A percentile compares a stretch with the other conserved stretches of the same genome.
Conservation (phyloP, 2,888 invertebrate genomes). For the Autographa gamma region DNA sequence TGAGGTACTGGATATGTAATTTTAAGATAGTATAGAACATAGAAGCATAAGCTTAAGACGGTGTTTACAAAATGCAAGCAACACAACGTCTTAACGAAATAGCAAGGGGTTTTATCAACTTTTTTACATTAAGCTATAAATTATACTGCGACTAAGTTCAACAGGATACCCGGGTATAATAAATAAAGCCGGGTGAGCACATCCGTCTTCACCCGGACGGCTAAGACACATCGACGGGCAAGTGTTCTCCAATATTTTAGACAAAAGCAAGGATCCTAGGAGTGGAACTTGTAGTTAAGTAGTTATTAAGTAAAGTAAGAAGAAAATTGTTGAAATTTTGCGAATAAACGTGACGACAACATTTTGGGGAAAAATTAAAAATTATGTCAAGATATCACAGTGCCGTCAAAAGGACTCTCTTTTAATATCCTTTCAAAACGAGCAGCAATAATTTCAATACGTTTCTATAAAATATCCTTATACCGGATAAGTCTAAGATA, state of each 20-base stretch:
- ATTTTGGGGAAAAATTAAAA: too few species aligned
- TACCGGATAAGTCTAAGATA: constrained; percentile 23
- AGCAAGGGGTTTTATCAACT: background rate
- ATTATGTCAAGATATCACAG: too few species aligned
- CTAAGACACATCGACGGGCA: constrained; percentile 29
- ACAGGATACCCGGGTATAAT: constrained; percentile 47
- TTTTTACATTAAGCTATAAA: background rate
- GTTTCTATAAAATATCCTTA: constrained; percentile 10
- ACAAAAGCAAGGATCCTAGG: constrained; percentile 9
- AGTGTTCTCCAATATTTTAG: constrained; percentile 29
- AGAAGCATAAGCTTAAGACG: too few species aligned
- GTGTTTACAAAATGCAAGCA: background rate
- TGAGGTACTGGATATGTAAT: background rate
- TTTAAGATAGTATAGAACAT: too few species aligned
- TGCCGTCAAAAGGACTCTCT: too few species aligned
- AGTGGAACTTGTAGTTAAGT: background rate
- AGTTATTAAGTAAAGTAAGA: background rate
- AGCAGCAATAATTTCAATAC: background rate
- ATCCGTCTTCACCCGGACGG: constrained; percentile 58
- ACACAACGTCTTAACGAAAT: background rate
- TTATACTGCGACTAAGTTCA: constrained; percentile 15
- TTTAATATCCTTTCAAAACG: background rate
- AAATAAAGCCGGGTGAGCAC: constrained; percentile 59
- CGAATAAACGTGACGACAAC: too few species aligned
- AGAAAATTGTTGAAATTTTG: background rate